phyloP scores from a whole-genome alignment of 2,797 vertebrate genomes.

The Oreonectes daqikongensis region DNA sequence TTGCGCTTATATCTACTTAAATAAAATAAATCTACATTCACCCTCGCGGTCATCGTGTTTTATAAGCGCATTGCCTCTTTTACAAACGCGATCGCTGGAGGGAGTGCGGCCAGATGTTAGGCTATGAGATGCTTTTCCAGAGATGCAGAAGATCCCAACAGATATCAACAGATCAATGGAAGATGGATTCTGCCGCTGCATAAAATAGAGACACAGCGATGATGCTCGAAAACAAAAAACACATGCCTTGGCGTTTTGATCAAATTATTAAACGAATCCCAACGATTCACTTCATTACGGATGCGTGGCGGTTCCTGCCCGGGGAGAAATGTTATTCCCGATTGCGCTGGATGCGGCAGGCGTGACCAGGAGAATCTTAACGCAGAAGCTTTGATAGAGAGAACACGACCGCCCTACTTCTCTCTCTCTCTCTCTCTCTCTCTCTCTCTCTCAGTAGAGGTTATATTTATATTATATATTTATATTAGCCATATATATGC shows the following conservation, averaged over 20 bases:
- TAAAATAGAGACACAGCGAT: slow-evolving; percentile 10
- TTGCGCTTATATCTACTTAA: background rate
- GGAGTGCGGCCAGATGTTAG: slow-evolving; percentile 14
- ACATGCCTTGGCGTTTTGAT: background rate
- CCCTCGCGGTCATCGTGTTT: background rate
- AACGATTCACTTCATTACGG: background rate
- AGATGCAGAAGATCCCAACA: slow-evolving; percentile 23
- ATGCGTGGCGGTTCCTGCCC: slow-evolving; percentile 12
- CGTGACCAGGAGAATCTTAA: slow-evolving; percentile 10
- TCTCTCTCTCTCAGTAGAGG: background rate
- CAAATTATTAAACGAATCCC: background rate
- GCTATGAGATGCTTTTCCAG: background rate
- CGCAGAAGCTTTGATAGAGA: slow-evolving; percentile 11
- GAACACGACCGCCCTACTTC: slow-evolving; percentile 27
- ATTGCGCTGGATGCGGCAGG: slow-evolving; percentile 30
- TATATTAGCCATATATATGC: too few relatives aligned
- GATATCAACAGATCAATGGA: slow-evolving; percentile 39
- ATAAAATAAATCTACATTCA: background rate
- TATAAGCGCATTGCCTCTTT: background rate
- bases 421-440: background rate
- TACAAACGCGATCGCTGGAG: background rate
- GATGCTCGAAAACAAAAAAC: background rate
- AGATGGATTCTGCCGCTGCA: slow-evolving; percentile 22
- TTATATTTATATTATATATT: too few relatives aligned
- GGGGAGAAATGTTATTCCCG: background rate